Percentiles rank a stretch among this genome's conserved stretches.
Evolutionary conservation across 2,797 vertebrate genomes (phyloP).

Genomic region (Odontamblyopus rebecca): DNA sequence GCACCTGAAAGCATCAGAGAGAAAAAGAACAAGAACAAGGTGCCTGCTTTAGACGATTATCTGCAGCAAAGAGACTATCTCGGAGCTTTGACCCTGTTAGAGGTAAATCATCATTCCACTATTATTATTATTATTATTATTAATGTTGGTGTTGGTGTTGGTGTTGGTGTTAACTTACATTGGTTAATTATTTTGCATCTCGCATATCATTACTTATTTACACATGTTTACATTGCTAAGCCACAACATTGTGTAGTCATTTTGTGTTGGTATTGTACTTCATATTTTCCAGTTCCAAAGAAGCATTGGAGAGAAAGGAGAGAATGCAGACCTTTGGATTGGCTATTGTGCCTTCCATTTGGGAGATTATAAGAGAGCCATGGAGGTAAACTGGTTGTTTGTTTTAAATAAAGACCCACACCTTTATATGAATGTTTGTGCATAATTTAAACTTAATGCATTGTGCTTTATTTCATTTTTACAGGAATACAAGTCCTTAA

Average conservation of each 20-base stretch:
- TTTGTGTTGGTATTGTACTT: conserved; percentile 15
- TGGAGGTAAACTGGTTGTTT: conserved; percentile 81
- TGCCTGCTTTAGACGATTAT: conserved; percentile 87
- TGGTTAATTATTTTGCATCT: background rate
- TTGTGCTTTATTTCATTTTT: conserved; percentile 32
- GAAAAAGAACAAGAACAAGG: conserved; percentile 85
- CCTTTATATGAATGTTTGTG: background rate
- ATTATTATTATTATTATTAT: background rate
- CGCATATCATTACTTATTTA: too few species aligned
- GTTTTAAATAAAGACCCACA: background rate
- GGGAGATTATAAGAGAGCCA: conserved; percentile 90
- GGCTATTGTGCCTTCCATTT: conserved; percentile 94
- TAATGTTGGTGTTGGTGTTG: background rate
- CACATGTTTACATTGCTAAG: background rate
- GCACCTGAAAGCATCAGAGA: conserved; percentile 66
- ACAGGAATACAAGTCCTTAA: conserved; percentile 89
- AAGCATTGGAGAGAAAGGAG: conserved; percentile 84
- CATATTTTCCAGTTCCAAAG: conserved; percentile 85
- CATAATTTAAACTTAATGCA: background rate
- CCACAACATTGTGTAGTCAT: conserved; percentile 22
- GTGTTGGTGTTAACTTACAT: too few species aligned
- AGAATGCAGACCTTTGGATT: conserved; percentile 88
- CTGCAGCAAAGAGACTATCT: conserved; percentile 89
- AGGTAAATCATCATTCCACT: conserved; percentile 74
- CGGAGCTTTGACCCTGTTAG: conserved; percentile 88